These are phyloP conservation scores for Pristionchus arcanus DNA, from an alignment of 2,888 invertebrate genomes.

Conservation along the genomic window DNA sequence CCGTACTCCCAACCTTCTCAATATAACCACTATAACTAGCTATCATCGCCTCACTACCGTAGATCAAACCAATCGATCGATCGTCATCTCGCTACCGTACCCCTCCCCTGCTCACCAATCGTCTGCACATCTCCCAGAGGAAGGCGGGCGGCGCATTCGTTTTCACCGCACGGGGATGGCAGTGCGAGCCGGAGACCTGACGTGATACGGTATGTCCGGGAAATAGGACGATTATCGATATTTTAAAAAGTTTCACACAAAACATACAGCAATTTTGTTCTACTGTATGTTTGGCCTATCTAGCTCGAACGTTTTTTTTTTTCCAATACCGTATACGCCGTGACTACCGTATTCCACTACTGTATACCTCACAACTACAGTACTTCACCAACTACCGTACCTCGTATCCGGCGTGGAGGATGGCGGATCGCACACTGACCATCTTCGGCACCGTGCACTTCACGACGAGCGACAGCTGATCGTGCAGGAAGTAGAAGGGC, in stretches of 20 bases:
- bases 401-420: slow-evolving; percentile 90
- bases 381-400: slow-evolving; percentile 1
- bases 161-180: slow-evolving; percentile 90
- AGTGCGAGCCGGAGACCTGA: slow-evolving; percentile 93
- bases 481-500: slow-evolving; percentile 91
- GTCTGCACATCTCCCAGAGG: slow-evolving; percentile 93
- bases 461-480: slow-evolving; percentile 86
- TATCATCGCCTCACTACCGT: no score
- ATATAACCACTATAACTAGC: no score
- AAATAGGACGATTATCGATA: slow-evolving; percentile 81
- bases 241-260: no score
- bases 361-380: background rate
- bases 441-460: slow-evolving; percentile 76
- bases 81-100: background rate
- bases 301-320: no score
- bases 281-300: no score
- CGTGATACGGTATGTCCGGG: background rate
- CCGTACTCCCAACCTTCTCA: no score
- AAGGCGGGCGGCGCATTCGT: slow-evolving; percentile 91
- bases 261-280: no score
- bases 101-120: slow-evolving; percentile 80
- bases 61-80: no score
- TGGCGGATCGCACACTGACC: slow-evolving; percentile 86
- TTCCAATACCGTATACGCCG: slow-evolving; percentile 78
- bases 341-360: background rate